Percentiles rank a stretch among this genome's conserved stretches.
These are phyloP conservation scores for Cynocephalus volans DNA, from an alignment of 2,113 vertebrate species.

Conservation along the genomic window DNA sequence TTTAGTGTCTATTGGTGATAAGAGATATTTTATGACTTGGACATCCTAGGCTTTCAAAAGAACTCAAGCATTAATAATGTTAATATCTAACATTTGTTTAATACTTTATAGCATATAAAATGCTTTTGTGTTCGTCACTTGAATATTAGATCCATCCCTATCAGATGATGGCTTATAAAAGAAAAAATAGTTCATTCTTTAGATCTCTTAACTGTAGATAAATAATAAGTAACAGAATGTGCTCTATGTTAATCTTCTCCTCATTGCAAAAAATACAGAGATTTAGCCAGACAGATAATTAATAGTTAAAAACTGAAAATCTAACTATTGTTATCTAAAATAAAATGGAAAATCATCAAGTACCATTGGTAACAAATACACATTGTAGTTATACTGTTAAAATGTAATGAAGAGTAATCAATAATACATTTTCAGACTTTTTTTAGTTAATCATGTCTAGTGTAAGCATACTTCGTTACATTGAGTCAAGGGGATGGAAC, in stretches of 20 bases:
- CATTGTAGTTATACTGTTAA: not conserved
- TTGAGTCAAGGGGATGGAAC: not conserved
- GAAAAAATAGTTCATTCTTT: conserved; percentile 13
- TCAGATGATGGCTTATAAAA: conserved; percentile 50
- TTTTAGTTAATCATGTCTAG: not conserved
- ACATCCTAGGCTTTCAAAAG: not conserved
- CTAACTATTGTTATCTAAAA: not conserved
- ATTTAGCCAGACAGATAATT: not conserved
- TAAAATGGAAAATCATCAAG: conserved; percentile 27
- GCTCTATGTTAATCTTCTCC: not conserved
- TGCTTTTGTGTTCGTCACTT: not conserved
- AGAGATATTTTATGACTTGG: not conserved
- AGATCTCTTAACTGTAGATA: conserved; percentile 1
- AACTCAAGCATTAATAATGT: not conserved
- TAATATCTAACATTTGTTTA: not conserved
- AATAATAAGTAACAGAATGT: not conserved
- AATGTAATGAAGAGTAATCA: not conserved
- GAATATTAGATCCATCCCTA: not conserved
- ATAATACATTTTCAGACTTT: not conserved
- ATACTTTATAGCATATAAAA: not conserved
- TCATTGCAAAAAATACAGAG: not conserved
- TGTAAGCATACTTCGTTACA: not conserved
- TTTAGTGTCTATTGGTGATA: not conserved
- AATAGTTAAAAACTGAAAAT: conserved; percentile 49
- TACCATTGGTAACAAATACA: not conserved